Evolutionary conservation across 2,888 invertebrate species (phyloP), one percentile per base, ranked within the genome.

Genomic region (Eueremaeus valkanovi): DNA sequence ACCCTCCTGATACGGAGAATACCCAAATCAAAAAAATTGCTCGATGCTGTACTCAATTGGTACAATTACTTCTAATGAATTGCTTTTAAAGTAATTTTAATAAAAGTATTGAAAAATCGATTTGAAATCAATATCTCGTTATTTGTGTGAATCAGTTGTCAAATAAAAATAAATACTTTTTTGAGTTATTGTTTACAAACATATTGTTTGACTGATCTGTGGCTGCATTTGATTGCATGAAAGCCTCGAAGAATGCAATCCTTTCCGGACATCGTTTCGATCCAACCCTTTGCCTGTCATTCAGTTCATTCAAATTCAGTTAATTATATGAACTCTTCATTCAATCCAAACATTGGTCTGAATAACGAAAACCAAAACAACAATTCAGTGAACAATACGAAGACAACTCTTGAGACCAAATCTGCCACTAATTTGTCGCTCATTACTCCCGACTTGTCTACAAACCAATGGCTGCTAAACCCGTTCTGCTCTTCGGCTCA

Each of bases 401-500:
- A n/a, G n/a, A n/a, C 68, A 21, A 18, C 42, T n/a, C 40, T 16
- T n/a, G 68, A 68, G 27, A 68, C 31, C 42, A 42, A 68, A 36
- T 6, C 49, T 5, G 16, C 24, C 18, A 49, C 24, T 49, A 49
- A 18, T 55, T 27, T 72, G 13, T 33, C 72, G 21, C n/a, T 49
- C 9, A 55, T 72, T 21, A 16, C 49, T 33, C 51, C 55, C 16
- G 18, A 49, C 8, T 13, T 55, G 49, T 11, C 51, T 31, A 13
- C 45, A 9, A 29, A 49, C n/a, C 72, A 72, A 72, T 72, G 72
- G 72, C 16, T 72, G 0, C 29, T 72, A 51, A 72, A 55, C 16
- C 72, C 72, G 0, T 72, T 55, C 16, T 55, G 29, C 36, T n/a
- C 24, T 49, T 51, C 72, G 49, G 21, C 31, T 24, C 68, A 27